phyloP scores from a whole-genome alignment of 2,888 invertebrate genomes.

The Homarus gammarus region DNA sequence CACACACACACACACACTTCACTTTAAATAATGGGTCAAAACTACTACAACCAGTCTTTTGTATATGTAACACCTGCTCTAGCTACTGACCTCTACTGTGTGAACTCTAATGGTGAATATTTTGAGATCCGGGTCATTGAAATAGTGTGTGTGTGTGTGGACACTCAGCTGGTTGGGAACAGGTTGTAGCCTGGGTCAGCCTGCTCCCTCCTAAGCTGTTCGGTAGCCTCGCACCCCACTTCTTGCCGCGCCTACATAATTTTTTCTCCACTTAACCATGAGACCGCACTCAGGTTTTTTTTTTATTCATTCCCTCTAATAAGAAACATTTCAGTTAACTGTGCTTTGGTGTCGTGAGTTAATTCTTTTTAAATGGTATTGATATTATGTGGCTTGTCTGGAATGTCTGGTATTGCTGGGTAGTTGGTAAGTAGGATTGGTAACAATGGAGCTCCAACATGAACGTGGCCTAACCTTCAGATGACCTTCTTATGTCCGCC shows the following conservation, averaged over 20 bases:
- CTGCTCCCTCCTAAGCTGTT: background rate
- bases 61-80: background rate
- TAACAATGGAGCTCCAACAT: too few species aligned
- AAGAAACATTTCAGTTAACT: too few species aligned
- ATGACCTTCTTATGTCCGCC: background rate
- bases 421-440: too few species aligned
- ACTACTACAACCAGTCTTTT: too few species aligned
- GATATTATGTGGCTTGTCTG: too few species aligned
- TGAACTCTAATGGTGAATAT: background rate
- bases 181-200: conserved; percentile 1
- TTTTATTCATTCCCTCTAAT: background rate
- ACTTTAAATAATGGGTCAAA: too few species aligned
- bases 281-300: background rate
- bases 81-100: background rate
- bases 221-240: background rate
- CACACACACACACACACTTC: too few species aligned
- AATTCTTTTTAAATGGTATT: too few species aligned
- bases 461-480: background rate
- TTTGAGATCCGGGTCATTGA: background rate
- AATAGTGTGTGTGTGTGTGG: background rate
- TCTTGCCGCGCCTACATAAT: too few species aligned
- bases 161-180: background rate
- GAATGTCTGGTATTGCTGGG: too few species aligned
- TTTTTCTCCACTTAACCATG: background rate
- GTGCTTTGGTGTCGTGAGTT: too few species aligned